Base-by-base conservation (phyloP, 2,888 invertebrate species). In the Epinotia demarniana region DNA sequence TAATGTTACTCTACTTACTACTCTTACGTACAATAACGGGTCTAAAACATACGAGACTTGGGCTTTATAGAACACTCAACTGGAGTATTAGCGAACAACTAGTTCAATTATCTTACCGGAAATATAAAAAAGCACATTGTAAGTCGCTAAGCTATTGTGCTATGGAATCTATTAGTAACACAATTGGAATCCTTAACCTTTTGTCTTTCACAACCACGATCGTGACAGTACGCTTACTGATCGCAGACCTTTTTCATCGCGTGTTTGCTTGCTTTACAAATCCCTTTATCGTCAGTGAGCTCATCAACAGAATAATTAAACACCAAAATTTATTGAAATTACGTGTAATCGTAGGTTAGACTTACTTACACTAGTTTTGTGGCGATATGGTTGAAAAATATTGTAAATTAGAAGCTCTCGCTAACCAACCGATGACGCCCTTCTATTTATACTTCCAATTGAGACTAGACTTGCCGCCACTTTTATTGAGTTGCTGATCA, bases 371-470 rank as follows among this genome's bases (percentile, higher is more conserved):
- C 53, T 53, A n/a, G 53, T 53, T n/a, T 5, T 8, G n/a, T 53
- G 49, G 13, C 16, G 49, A 49, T 49, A 49, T 16, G 13, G 49
- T 49, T 49, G 49, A 16, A 5, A 49, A 49, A 16, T 49, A 16
- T 49, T 49, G 49, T 49, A 12, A 49, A 49, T 49, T 16, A 5
- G 49, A 49, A 27, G 49, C 13, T 49, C 8, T n/a, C n/a, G 53
- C 53, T 63, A 63, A 46, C 46, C 46, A 16, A 49, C 43, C n/a
- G 55, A 39, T 19, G 68, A 69, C 3, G 46, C 46, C 46, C 43
- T 69, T 69, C 58, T 69, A 69, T 69, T 69, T 69, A 69, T 69
- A 69, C 8, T 68, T 43, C 19, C 19, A 57, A 53, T 66, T 16
- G 19, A 16, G n/a, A 39, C 69, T 23, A 46, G 46, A 60, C 4